phyloP scores from a whole-genome alignment of 2,113 vertebrate species.

The Mesocricetus auratus region DNA sequence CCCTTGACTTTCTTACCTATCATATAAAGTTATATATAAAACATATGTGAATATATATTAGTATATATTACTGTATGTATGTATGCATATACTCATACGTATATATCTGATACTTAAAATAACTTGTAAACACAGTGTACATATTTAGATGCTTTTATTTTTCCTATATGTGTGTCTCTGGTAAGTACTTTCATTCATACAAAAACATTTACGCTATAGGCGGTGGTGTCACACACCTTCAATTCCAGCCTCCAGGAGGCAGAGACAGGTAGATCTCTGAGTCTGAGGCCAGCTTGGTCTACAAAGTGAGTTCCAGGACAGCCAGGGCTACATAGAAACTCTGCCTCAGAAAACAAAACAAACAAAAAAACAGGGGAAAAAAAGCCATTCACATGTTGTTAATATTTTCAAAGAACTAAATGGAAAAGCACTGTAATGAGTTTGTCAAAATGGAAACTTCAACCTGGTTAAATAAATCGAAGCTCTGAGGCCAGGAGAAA shows the following conservation, averaged over 20 bases:
- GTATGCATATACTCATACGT: background rate
- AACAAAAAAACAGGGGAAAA: background rate
- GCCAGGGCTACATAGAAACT: background rate
- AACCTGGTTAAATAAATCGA: background rate
- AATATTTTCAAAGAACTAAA: slow-evolving; percentile 32
- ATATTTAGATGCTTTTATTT: slow-evolving; percentile 23
- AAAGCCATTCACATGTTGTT: background rate
- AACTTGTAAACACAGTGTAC: background rate
- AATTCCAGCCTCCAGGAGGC: background rate
- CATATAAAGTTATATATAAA: background rate
- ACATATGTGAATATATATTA: no score
- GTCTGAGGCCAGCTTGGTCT: background rate
- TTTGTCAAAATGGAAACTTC: background rate
- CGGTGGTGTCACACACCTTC: background rate
- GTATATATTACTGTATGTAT: background rate
- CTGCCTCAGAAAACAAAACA: background rate
- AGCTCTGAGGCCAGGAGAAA: background rate
- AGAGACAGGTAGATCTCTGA: background rate
- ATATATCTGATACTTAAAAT: background rate
- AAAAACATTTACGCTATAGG: background rate
- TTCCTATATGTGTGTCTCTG: background rate
- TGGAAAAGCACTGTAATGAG: background rate
- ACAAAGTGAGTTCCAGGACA: background rate
- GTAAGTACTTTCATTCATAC: background rate
- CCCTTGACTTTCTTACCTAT: background rate